These are phyloP conservation scores for Silurus glanis DNA, from an alignment of 2,113 vertebrate species.

Conservation along the genomic window DNA sequence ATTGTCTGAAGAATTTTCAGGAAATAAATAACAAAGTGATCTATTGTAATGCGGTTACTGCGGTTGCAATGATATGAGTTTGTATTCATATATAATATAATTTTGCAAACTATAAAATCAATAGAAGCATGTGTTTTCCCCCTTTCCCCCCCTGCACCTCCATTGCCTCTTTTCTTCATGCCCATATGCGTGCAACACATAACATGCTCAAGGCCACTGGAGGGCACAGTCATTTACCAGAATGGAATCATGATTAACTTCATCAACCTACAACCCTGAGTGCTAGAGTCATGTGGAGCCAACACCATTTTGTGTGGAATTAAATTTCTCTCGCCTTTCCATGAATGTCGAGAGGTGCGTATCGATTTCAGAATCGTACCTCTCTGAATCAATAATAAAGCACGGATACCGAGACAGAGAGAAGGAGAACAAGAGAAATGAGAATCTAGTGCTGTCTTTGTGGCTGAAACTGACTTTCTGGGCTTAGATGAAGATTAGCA, in stretches of 20 bases:
- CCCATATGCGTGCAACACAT: constrained; percentile 32
- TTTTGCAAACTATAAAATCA: constrained; percentile 21
- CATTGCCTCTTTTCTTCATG: neutral
- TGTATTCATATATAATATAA: neutral
- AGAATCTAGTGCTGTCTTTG: constrained; percentile 25
- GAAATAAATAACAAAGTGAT: neutral
- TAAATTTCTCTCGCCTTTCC: constrained; percentile 48
- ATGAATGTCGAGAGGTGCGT: constrained; percentile 45
- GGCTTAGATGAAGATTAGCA: constrained; percentile 19
- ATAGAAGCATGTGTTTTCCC: neutral
- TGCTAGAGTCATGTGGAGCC: constrained; percentile 25
- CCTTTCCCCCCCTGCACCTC: neutral
- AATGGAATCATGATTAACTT: constrained; percentile 48
- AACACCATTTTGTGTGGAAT: constrained; percentile 44
- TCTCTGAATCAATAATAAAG: constrained; percentile 54
- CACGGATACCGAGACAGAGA: constrained; percentile 16
- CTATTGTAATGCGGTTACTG: neutral
- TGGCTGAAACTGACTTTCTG: constrained; percentile 23
- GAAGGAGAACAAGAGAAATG: constrained; percentile 22
- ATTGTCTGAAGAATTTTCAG: neutral
- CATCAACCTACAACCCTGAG: constrained; percentile 42
- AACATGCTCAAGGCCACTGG: constrained; percentile 39
- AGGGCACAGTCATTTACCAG: constrained; percentile 46
- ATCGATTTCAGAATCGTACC: constrained; percentile 55
- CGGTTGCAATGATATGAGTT: neutral